These are phyloP conservation scores for Chauna torquata DNA, from an alignment of 2,113 vertebrate species.

Conservation along the genomic window DNA sequence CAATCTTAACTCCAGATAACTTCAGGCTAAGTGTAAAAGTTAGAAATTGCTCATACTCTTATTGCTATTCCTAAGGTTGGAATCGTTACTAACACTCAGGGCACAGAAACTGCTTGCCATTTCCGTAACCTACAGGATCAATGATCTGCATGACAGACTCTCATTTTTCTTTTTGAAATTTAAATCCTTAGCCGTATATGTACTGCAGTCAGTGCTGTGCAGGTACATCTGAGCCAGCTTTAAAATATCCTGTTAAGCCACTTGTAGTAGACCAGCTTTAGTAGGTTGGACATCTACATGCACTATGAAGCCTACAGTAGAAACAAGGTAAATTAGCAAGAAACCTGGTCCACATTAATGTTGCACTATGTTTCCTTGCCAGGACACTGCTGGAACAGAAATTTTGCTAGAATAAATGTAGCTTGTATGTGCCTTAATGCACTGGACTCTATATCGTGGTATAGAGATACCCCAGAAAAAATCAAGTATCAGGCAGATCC, in stretches of 20 bases:
- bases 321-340: neutral
- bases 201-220: neutral
- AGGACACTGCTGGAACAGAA: neutral
- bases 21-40: neutral
- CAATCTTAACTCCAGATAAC: neutral
- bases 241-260: neutral
- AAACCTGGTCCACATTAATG: neutral
- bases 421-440: neutral
- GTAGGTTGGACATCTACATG: neutral
- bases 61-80: neutral
- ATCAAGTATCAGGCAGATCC: neutral
- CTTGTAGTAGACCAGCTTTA: neutral
- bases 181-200: neutral
- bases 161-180: neutral
- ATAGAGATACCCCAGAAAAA: neutral
- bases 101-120: neutral
- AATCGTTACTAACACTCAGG: neutral
- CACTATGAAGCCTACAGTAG: neutral
- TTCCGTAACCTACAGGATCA: neutral
- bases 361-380: neutral
- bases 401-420: neutral
- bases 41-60: neutral
- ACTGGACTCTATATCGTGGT: neutral
- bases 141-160: neutral
- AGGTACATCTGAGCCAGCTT: neutral